Evolutionary conservation across 1,140 invertebrate genomes (phyloP), one percentile per base, ranked within the genome.

Genomic region (Ganaspis sp.): DNA sequence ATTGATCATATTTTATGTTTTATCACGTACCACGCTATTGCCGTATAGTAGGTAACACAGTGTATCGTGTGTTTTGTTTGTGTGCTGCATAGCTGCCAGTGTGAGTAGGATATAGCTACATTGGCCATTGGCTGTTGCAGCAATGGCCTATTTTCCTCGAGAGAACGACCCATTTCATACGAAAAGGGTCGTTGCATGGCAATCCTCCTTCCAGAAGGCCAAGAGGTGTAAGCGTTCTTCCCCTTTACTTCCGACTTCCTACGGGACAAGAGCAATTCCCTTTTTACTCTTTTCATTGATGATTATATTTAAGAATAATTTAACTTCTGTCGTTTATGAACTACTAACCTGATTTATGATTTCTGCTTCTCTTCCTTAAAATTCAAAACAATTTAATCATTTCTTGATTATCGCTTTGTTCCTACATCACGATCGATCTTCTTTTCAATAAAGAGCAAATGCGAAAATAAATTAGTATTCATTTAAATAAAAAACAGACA

Each of bases 121-220:
- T 90, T 88, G 87, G 86, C 88, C 88, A 90, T 91, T 90, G 90
- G 85, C 84, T 89, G 88, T 84, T 89, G 84, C 87, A 87, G 88
- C 86, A 89, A 90, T 91, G 87, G 90, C 87, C 90, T 90, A 91
- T 91, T 91, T 88, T 87, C 84, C 85, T 88, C 84, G 85, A 91
- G 89, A 89, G 87, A 89, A 91, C 89, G 90, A 91, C 87, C 89
- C 88, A 91, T 91, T 91, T 87, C 79, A 79, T 85, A 83, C 81
- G 84, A 87, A 89, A 49, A 88, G 86, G 88, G 86, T 85, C 85
- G 85, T 90, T 83, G 45, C 84, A 86, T 88, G 83, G 74, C 86
- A 80, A 83, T 79, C 83, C 84, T 82, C 84, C 83, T 82, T 29
- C 37, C 78, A 70, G 73, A 45, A 49, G 45, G 45, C 45, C 45